A percentile compares a stretch with the other conserved stretches of the same genome.
Conservation (phyloP, 2,888 invertebrate genomes). For the Thyatira batis region DNA sequence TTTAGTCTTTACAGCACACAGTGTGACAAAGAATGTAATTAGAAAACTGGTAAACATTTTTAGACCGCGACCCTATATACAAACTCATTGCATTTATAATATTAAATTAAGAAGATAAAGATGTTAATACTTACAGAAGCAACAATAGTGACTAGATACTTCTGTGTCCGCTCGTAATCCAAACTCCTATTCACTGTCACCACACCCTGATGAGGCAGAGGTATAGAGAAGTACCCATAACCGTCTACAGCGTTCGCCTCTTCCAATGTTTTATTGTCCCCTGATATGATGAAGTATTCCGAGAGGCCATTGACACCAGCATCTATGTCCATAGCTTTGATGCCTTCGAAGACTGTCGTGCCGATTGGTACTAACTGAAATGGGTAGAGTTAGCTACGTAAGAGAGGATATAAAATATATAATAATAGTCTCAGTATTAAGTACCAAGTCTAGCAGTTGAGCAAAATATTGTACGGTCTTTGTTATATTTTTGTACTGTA, state of each 20-base stretch:
- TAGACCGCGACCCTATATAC: no score
- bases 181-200: conserved; percentile 92
- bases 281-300: conserved; percentile 92
- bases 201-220: conserved; percentile 93
- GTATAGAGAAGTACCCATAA: conserved; percentile 91
- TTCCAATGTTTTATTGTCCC: conserved; percentile 72
- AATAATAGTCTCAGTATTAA: no score
- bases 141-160: conserved; percentile 93
- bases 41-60: no score
- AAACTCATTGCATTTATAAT: no score
- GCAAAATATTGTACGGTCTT: no score
- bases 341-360: conserved; percentile 91
- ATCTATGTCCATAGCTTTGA: conserved; percentile 91
- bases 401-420: no score
- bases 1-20: no score
- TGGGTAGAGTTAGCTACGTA: no score
- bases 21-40: no score
- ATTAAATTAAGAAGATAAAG: no score
- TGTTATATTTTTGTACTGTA: no score
- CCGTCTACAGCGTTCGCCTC: conserved; percentile 86
- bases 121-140: conserved; percentile 93
- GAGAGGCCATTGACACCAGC: conserved; percentile 94
- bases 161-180: conserved; percentile 93
- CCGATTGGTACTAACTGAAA: conserved; percentile 93
- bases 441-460: no score